Base-by-base conservation (phyloP, 1,140 invertebrate genomes). In the Thaumatotibia leucotreta region DNA sequence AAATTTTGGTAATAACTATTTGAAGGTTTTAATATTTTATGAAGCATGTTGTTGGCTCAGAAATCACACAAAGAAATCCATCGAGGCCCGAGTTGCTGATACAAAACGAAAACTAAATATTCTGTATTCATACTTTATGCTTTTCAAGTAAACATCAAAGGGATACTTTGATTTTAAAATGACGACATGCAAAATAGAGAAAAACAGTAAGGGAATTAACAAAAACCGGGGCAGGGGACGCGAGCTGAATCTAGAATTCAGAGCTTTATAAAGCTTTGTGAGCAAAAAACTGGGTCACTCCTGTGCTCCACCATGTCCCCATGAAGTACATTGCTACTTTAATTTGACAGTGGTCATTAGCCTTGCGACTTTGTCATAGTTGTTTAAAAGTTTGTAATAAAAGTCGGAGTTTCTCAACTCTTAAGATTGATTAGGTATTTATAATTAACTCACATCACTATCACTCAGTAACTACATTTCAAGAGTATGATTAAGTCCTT, bases 251-350 rank as follows among this genome's bases (percentile, higher is more conserved):
- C 75, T 73, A 72, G 76, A 76, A 82, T 80, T 79, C 75, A 67
- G 68, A 29, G 70, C 64, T 66, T 69, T 74, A 76, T 72, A 71
- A 76, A 78, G 75, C 75, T 77, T 80, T 81, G 75, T 75, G 70
- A 72, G 52, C 73, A 63, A 71, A 79, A 77, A 83, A 79, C 63
- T 83, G 72, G 80, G 80, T 83, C 80, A 81, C 20, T 72, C 68
- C 73, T 74, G 64, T 69, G 71, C 50, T 52, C 50, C 23, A 17
- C 17, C 6, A 45, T 6, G 14, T 20, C 22, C 31, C n/a, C 23
- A 27, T 9, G 24, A 27, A 27, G n/a, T 52, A 22, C 20, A 52
- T 24, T 6, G 39, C 11, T 45, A 20, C 39, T 45, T 8, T 45
- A 45, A 45, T 45, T 20, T 45, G 39, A 45, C 39, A 20, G 6